Evolutionary conservation across 2,888 invertebrate species (phyloP), one percentile per base, ranked within the genome.

Genomic region (Antitype chi): DNA sequence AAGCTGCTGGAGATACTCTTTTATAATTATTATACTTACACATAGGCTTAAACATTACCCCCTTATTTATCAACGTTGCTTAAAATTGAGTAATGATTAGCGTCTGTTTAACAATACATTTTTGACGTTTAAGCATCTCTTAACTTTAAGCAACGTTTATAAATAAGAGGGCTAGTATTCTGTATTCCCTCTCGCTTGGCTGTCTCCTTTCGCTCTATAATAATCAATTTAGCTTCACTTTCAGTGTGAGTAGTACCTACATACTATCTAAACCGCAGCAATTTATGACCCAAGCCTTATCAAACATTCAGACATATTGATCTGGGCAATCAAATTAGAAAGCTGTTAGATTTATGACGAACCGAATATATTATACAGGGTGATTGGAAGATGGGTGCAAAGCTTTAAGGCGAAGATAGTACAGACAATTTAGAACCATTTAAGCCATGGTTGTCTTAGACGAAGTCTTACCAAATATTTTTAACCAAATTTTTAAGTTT

Each of bases 271-370:
- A 55, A 68, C 67, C 60, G 53, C 38, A 74, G 28, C 38, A 38
- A 77, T 77, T 77, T 70, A 80, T 80, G 71, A 23, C 60, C 52
- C 47, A 74, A 67, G 62, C 49, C 70, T 74, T 82, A 82, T 85
- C 74, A 78, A 38, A 74, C 32, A 75, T 85, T 78, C 74, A 74
- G 47, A 72, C 74, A 67, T 74, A 84, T 85, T 74, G 82, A 85
- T 85, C 82, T 73, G 69, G 11, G 55, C 74, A 82, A 82, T 82
- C 63, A 78, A 82, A 82, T 84, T 84, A 85, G 85, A 84, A 84
- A 84, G 84, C 52, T 43, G 67, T 78, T 82, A n/a, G 74, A 78
- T 82, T 70, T 70, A 85, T 38, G 55, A 70, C 43, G 20, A 72
- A 49, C 53, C 62, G 66, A 78, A 85, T 70, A 69, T 55, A 57